A percentile compares a stretch with the other conserved stretches of the same genome.
phyloP scores from a whole-genome alignment of 2,113 vertebrate genomes.

The Prochilodus magdalenae region DNA sequence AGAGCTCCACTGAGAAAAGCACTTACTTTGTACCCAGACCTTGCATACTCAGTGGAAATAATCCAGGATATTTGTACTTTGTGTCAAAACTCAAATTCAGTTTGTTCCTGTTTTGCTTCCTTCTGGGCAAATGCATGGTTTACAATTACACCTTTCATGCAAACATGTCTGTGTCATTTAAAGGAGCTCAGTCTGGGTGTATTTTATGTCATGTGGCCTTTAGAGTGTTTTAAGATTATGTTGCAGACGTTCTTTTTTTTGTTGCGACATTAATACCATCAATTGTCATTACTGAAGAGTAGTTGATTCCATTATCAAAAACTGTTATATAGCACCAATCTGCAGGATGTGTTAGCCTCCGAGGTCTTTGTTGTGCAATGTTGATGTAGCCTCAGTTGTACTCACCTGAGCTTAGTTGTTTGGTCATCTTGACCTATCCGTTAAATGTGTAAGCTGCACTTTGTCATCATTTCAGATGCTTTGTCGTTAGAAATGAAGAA shows the following conservation, averaged over 20 bases:
- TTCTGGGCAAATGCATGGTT: conserved; percentile 19
- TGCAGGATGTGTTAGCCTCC: conserved; percentile 31
- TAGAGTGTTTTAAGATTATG: not conserved
- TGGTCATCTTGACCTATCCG: conserved; percentile 18
- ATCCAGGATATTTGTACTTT: not conserved
- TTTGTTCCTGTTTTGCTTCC: not conserved
- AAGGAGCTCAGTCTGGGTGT: not conserved
- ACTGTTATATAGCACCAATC: conserved; percentile 5
- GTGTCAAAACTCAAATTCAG: not conserved
- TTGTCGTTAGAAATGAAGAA: conserved; percentile 10
- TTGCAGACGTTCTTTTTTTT: not conserved
- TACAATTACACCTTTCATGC: conserved; percentile 6
- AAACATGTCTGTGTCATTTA: not conserved
- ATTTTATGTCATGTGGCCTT: conserved; percentile 24
- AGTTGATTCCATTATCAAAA: conserved; percentile 24
- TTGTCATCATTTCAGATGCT: conserved; percentile 29
- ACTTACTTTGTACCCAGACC: conserved; percentile 32
- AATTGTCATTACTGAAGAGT: conserved; percentile 1
- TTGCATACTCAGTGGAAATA: conserved; percentile 16
- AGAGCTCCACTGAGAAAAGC: conserved; percentile 19
- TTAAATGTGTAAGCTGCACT: conserved; percentile 38
- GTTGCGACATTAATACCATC: not conserved
- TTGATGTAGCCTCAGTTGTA: conserved; percentile 6
- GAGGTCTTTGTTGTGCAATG: conserved; percentile 48
- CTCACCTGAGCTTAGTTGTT: not conserved